A percentile compares a stretch with the other conserved stretches of the same genome.
Conservation (phyloP, 2,797 vertebrate genomes). For the Margarornis squamiger region DNA sequence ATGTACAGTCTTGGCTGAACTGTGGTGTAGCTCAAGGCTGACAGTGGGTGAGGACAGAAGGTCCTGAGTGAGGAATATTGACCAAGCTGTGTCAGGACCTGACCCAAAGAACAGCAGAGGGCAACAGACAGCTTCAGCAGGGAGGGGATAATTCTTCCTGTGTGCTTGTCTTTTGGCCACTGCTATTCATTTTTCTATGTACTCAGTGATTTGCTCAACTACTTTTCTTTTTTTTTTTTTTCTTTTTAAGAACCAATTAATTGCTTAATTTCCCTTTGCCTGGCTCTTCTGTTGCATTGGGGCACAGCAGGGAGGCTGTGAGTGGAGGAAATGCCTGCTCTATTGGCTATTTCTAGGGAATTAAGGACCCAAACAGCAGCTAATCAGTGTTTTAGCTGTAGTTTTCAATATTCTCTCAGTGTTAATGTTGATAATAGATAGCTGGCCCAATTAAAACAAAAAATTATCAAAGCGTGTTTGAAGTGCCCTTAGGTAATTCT, state of each 20-base stretch:
- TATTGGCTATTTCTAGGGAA: conserved; percentile 56
- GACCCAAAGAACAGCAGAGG: background rate
- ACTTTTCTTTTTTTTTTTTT: background rate
- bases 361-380: conserved; percentile 28
- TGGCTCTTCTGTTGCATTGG: conserved; percentile 35
- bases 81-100: background rate
- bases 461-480: conserved; percentile 67
- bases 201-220: conserved; percentile 3
- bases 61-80: background rate
- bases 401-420: conserved; percentile 55
- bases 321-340: conserved; percentile 35
- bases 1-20: background rate
- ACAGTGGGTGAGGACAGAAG: background rate
- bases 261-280: conserved; percentile 60
- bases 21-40: background rate
- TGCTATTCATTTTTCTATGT: background rate
- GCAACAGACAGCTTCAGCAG: background rate
- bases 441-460: conserved; percentile 66
- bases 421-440: conserved; percentile 70
- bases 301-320: conserved; percentile 44
- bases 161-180: background rate
- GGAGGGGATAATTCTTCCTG: background rate
- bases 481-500: conserved; percentile 68
- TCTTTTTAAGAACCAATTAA: conserved; percentile 26
- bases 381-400: conserved; percentile 62